These are phyloP conservation scores for Ashinkailepas kermadecensis DNA, from an alignment of 2,888 invertebrate species.

Conservation along the genomic window DNA sequence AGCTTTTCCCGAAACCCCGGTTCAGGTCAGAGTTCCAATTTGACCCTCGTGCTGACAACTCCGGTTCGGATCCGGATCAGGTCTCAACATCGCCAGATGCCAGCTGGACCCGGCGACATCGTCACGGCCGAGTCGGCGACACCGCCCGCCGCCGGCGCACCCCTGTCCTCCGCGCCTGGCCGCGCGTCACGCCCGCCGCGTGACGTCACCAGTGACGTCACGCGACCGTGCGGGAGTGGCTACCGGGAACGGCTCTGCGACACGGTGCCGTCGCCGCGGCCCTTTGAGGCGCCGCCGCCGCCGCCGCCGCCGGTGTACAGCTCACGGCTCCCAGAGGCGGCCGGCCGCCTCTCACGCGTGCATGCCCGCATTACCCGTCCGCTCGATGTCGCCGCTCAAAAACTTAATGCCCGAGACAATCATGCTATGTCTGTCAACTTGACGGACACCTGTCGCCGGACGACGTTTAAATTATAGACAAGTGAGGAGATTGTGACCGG, in stretches of 20 bases:
- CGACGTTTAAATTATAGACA: slow-evolving; percentile 19
- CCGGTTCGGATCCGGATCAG: too few species aligned
- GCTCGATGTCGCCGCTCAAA: background rate
- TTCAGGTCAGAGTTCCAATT: too few species aligned
- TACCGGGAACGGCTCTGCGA: too few species aligned
- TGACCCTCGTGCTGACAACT: too few species aligned
- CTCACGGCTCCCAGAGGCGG: background rate
- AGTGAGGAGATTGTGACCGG: slow-evolving; percentile 16
- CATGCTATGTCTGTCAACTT: slow-evolving; percentile 22
- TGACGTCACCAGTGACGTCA: too few species aligned
- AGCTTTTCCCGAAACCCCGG: too few species aligned
- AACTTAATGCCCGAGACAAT: slow-evolving; percentile 19
- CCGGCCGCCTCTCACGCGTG: background rate
- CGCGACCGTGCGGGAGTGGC: too few species aligned
- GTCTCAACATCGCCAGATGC: too few species aligned
- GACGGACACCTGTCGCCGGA: background rate
- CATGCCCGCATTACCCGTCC: background rate
- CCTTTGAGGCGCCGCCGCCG: slow-evolving; percentile 6
- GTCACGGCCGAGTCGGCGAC: too few species aligned
- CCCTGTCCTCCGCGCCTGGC: too few species aligned
- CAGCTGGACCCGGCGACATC: too few species aligned
- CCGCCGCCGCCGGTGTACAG: background rate
- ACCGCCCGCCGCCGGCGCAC: too few species aligned
- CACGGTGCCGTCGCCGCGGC: background rate
- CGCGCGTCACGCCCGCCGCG: background rate